Evolutionary conservation across 2,888 invertebrate species (phyloP), one percentile per base, ranked within the genome.

Genomic region (Heteromyza rotundicornis): DNA sequence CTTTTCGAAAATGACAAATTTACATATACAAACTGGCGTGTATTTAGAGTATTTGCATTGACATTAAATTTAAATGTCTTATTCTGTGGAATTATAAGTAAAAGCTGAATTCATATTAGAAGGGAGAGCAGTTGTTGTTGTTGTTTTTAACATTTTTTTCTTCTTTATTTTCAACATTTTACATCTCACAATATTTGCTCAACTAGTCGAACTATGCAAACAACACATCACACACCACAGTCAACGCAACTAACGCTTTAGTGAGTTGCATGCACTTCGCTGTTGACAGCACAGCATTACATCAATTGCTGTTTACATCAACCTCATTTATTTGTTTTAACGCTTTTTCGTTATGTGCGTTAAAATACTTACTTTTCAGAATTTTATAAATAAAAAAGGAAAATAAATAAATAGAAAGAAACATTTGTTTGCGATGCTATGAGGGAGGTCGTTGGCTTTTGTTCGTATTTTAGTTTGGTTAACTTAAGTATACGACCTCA

Each of bases 151-250:
- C n/a, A 3, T 3, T 40, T 7, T 8, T 7, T 40, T 7, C n/a
- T 7, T 40, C 10, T n/a, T 7, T 3, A 3, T 40, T 40, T 47
- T 47, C 19, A 17, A 47, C 47, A 47, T 17, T 47, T 47, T 47
- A 47, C 47, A 47, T 47, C 40, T 40, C 20, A n/a, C 40, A 47
- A 47, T 47, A 47, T 47, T 47, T 47, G 20, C 47, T 14, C 5
- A 47, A 47, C 47, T 3, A 47, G 47, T 47, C 47, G 20, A 17
- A 47, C 47, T 47, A 17, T 17, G 47, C 47, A 47, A 47, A 47
- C 19, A 47, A 47, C 47, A 47, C 2, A 20, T 20, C 40, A 40
- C 10, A 7, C n/a, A 40, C 12, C 16, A 40, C 16, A 3, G n/a
- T 3, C 40, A 14, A n/a, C 40, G n/a, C 32, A 40, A 40, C n/a